Evolutionary conservation across 1,140 invertebrate species (phyloP), one percentile per base, ranked within the genome.

Genomic region (Drosophila kohkoa): DNA sequence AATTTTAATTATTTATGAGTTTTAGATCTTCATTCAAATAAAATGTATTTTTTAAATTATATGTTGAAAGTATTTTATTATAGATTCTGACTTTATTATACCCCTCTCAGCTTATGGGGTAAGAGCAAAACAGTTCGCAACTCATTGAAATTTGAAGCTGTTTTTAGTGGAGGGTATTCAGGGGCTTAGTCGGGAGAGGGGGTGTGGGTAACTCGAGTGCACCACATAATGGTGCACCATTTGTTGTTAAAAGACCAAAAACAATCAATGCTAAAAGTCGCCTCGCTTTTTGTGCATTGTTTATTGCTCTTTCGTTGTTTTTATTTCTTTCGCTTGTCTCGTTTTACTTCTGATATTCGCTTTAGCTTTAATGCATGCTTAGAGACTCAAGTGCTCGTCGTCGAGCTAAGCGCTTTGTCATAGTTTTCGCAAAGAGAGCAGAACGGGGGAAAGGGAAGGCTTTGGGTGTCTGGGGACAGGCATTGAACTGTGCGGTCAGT

Each of bases 71-170:
- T 2, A 20, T 20, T 16, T n/a, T n/a, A n/a, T n/a, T n/a, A n/a
- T n/a, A n/a, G n/a, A n/a, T n/a, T n/a, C n/a, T n/a, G 5, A 32
- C 32, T 2, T 38, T 38, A 1, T 8, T 10, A 38, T 38, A 10
- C 35, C 35, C 2, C 15, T 15, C 1, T 15, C 15, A 15, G 15
- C 15, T 15, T 15, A 15, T 25, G 20, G 20, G 0, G 3, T 25
- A 25, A 3, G 66, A 68, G 68, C 15, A 41, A 59, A 74, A 64
- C 52, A 30, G 48, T 49, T 70, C 66, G 65, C 60, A 75, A 63
- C 57, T 72, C 62, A 72, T 68, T 76, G 77, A 76, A 76, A 76
- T 76, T 72, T 49, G 67, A 79, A 68, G 62, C 67, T 51, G 46
- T 41, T 58, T 46, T 43, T 20, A 5, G 5, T n/a, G 8, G 20